phyloP scores from a whole-genome alignment of 2,797 vertebrate genomes.

The Acanthurus tractus region DNA sequence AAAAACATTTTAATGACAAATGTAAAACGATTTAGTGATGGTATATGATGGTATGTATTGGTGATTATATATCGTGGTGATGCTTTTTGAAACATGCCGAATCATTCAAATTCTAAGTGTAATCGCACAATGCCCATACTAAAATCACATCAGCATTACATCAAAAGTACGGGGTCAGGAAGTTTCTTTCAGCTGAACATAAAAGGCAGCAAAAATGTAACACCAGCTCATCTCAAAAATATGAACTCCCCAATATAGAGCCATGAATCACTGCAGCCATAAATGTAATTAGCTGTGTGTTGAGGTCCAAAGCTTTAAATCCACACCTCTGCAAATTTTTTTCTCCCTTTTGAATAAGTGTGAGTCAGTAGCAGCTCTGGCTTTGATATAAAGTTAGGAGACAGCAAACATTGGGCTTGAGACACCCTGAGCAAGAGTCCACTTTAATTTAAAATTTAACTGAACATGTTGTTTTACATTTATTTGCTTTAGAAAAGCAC shows the following conservation, averaged over 20 bases:
- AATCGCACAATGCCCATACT: no score
- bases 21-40: no score
- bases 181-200: not conserved
- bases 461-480: no score
- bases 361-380: conserved; percentile 6
- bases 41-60: no score
- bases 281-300: not conserved
- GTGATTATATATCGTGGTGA: no score
- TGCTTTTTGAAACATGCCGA: no score
- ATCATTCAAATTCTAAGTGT: no score
- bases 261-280: not conserved
- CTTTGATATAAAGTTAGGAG: not conserved
- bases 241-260: not conserved
- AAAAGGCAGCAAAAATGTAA: not conserved
- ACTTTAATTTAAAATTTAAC: no score
- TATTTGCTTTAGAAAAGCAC: no score
- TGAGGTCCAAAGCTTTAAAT: not conserved
- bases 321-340: conserved; percentile 4
- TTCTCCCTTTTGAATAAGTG: not conserved
- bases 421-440: not conserved
- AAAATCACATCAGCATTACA: not conserved
- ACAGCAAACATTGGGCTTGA: not conserved
- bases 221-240: not conserved
- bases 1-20: no score
- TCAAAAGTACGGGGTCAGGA: not conserved